phyloP scores from a whole-genome alignment of 2,797 vertebrate species.

The Caiman crocodilus region DNA sequence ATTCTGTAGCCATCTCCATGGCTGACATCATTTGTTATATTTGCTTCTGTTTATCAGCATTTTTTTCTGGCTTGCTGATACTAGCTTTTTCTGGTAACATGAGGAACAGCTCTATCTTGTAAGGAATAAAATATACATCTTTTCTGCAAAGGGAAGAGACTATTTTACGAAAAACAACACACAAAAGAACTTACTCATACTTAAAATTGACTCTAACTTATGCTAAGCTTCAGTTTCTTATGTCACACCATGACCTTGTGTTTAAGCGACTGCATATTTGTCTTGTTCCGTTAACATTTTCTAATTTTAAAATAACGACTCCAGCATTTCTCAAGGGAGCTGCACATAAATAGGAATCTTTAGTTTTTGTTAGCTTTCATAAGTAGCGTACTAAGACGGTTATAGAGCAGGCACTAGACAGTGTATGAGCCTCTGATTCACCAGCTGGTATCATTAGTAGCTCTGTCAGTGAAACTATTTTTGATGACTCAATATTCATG shows the following conservation, averaged over 20 bases:
- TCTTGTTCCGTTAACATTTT: constrained; percentile 32
- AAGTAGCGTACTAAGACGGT: background rate
- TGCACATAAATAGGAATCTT: constrained; percentile 42
- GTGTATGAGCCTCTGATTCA: constrained; percentile 62
- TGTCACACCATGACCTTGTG: background rate
- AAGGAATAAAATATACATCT: background rate
- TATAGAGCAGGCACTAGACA: constrained; percentile 31
- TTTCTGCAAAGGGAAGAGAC: background rate
- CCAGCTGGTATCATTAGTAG: constrained; percentile 59
- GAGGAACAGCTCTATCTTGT: constrained; percentile 24
- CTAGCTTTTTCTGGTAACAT: constrained; percentile 53
- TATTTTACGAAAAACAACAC: background rate
- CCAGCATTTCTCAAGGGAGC: constrained; percentile 26
- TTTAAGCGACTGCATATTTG: constrained; percentile 28
- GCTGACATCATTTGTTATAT: constrained; percentile 39
- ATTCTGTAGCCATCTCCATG: background rate
- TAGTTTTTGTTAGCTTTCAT: constrained; percentile 58
- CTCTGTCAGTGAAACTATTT: constrained; percentile 65
- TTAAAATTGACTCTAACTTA: constrained; percentile 28
- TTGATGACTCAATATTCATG: constrained; percentile 77
- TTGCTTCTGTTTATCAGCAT: constrained; percentile 65
- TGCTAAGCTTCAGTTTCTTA: constrained; percentile 40
- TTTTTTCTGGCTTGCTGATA: constrained; percentile 73
- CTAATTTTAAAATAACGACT: constrained; percentile 53
- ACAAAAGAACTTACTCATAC: background rate